These are phyloP conservation scores for Oreochromis aureus DNA, from an alignment of 2,113 vertebrate genomes.

Conservation along the genomic window DNA sequence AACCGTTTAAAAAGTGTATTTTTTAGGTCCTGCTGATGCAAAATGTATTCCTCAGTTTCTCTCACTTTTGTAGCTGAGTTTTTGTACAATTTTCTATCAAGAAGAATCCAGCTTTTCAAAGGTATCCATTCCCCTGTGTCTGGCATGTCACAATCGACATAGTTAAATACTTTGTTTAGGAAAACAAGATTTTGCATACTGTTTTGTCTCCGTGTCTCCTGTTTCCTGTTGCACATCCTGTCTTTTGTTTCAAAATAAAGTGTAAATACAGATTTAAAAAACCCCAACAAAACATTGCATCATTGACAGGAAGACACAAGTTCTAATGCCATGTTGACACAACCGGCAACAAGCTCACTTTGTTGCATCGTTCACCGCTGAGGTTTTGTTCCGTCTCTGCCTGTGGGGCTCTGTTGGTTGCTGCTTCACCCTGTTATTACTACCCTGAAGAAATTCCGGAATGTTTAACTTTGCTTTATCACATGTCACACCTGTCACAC, in stretches of 20 bases:
- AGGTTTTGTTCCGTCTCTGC: neutral
- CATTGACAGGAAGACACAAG: neutral
- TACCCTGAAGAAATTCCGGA: neutral
- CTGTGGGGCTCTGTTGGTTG: neutral
- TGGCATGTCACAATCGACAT: neutral
- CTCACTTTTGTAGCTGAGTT: neutral
- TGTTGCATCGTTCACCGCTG: neutral
- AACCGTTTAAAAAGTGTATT: neutral
- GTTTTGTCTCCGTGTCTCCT: neutral
- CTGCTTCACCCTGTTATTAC: neutral
- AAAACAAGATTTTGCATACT: neutral
- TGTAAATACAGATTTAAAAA: neutral
- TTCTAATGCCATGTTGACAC: neutral
- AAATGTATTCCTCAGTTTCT: neutral
- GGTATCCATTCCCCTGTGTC: neutral
- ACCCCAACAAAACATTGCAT: accelerated
- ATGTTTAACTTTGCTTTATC: neutral
- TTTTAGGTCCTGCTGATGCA: neutral
- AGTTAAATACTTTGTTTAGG: neutral
- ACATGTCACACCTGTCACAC: neutral
- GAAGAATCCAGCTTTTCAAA: neutral
- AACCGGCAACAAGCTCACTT: neutral
- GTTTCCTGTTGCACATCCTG: neutral
- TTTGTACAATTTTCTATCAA: neutral
- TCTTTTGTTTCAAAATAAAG: neutral